Evolutionary conservation across 2,797 vertebrate genomes (phyloP).

Genomic region (Lithobates pipiens): DNA sequence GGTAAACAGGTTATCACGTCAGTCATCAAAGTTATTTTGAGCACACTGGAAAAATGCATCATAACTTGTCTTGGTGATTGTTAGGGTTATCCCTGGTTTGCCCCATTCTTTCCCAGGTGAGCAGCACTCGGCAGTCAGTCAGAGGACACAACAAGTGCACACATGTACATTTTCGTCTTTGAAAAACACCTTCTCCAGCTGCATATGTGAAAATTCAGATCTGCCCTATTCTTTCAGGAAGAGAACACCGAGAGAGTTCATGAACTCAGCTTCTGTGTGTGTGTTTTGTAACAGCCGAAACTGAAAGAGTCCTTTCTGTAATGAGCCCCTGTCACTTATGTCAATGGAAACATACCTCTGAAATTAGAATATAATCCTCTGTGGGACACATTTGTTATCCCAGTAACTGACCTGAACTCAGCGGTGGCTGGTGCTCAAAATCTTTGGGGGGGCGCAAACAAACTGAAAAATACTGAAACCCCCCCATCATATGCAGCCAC

Average conservation of each 20-base stretch:
- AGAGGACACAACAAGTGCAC: slow-evolving; percentile 45
- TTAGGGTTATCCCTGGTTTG: slow-evolving; percentile 30
- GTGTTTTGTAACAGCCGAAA: neutral
- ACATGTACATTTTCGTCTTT: slow-evolving; percentile 45
- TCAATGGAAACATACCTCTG: neutral
- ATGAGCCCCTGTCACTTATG: neutral
- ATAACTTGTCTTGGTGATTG: slow-evolving; percentile 27
- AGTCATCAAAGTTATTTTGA: slow-evolving; percentile 8
- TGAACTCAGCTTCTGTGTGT: slow-evolving; percentile 73
- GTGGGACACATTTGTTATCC: neutral
- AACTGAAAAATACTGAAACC: no score
- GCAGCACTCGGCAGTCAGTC: slow-evolving; percentile 37
- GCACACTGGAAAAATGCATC: slow-evolving; percentile 14
- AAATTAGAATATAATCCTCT: neutral
- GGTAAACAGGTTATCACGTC: neutral
- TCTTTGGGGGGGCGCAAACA: no score
- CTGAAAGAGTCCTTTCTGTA: neutral
- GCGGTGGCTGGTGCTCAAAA: no score
- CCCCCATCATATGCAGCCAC: no score
- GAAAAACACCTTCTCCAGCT: slow-evolving; percentile 40
- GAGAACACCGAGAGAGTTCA: slow-evolving; percentile 75
- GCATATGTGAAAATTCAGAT: slow-evolving; percentile 43
- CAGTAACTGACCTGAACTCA: neutral
- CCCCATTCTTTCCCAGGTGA: slow-evolving; percentile 52
- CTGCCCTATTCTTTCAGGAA: slow-evolving; percentile 21